Conservation (phyloP, 1,140 invertebrate genomes). For the Heliconius himera region DNA sequence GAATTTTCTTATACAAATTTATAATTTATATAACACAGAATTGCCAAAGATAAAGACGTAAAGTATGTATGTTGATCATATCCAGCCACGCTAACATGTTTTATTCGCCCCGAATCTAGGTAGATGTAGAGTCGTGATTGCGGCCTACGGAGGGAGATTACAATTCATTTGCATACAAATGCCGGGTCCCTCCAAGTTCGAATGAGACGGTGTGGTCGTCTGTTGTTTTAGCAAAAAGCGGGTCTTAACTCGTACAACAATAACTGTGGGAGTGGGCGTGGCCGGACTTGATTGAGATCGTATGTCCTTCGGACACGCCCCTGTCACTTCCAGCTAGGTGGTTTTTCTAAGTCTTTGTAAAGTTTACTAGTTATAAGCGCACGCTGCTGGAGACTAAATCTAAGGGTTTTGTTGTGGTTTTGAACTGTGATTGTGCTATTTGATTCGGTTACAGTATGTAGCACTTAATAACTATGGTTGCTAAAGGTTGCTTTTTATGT, state of each 20-base stretch:
- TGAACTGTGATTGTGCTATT: not conserved
- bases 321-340: conserved; percentile 48
- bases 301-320: conserved; percentile 35
- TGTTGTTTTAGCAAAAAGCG: conserved; percentile 76
- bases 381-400: not conserved
- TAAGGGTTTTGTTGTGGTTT: not conserved
- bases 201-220: conserved; percentile 57
- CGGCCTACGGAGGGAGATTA: conserved; percentile 61
- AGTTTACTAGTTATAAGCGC: conserved; percentile 23
- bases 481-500: not conserved
- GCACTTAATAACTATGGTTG: not conserved
- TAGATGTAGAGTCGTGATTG: conserved; percentile 57
- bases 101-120: conserved; percentile 18
- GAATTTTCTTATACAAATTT: not conserved
- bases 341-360: conserved; percentile 47
- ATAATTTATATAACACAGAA: not conserved
- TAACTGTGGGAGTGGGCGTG: conserved; percentile 54
- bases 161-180: conserved; percentile 79
- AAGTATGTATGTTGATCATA: conserved; percentile 5
- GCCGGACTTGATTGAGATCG: conserved; percentile 34
- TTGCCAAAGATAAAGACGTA: not conserved
- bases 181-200: conserved; percentile 62
- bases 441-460: conserved; percentile 15
- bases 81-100: conserved; percentile 12
- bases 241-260: conserved; percentile 75